Evolutionary conservation across 2,888 invertebrate species (phyloP).

Genomic region (Amphimallon solstitiale): DNA sequence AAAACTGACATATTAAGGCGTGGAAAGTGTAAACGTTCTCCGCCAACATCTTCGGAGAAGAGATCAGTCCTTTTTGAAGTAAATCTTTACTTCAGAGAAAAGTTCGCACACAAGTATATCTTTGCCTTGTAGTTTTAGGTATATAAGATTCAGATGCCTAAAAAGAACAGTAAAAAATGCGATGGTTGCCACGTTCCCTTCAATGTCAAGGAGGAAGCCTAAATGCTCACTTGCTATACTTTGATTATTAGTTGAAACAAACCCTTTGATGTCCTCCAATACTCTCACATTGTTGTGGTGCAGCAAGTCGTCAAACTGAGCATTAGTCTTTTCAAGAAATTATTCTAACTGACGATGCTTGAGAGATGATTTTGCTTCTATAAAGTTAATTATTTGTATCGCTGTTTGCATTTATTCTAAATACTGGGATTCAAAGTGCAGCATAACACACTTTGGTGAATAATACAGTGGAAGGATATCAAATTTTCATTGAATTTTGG

Average conservation of each 20-base stretch:
- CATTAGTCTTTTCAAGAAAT: slow-evolving; percentile 22
- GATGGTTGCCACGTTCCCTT: slow-evolving; percentile 14
- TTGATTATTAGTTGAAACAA: slow-evolving; percentile 11
- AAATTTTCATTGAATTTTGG: no score
- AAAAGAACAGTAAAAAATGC: slow-evolving; percentile 14
- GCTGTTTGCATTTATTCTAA: no score
- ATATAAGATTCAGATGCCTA: neutral
- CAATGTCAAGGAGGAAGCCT: slow-evolving; percentile 11
- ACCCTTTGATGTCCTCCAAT: slow-evolving; percentile 1
- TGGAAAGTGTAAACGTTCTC: no score
- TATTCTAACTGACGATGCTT: slow-evolving; percentile 10
- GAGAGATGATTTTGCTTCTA: slow-evolving; percentile 16
- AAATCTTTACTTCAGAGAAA: neutral
- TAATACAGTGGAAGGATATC: no score
- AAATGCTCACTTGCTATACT: slow-evolving; percentile 17
- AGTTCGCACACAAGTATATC: neutral
- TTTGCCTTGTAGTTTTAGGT: slow-evolving; percentile 3
- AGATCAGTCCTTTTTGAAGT: no score
- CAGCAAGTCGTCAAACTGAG: neutral
- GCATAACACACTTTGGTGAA: no score
- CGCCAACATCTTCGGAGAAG: no score
- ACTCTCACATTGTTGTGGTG: no score
- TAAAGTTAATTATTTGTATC: neutral
- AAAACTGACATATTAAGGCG: no score
- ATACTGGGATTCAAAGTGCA: no score